Conservation (phyloP, 2,113 vertebrate genomes). For the Pavo muticus region DNA sequence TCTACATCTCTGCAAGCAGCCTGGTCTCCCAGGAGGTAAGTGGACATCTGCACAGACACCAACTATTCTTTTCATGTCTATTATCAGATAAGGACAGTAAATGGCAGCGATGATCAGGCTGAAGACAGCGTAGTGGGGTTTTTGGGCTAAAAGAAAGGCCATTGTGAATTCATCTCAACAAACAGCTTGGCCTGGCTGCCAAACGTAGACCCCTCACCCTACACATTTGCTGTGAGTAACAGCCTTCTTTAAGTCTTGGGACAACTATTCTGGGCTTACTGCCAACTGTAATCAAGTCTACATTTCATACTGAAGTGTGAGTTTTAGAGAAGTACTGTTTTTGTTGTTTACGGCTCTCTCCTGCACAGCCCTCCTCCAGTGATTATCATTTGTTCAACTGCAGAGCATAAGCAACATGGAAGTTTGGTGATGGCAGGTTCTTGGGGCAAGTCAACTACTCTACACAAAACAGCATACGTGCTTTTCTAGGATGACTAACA, state of each 20-base stretch:
- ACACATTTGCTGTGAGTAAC: background rate
- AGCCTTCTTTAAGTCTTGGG: background rate
- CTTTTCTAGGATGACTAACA: background rate
- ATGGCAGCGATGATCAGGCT: background rate
- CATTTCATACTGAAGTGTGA: background rate
- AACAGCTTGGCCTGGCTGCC: background rate
- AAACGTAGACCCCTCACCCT: background rate
- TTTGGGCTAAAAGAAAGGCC: background rate
- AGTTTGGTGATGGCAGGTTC: background rate
- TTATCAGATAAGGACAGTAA: accelerated
- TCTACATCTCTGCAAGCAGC: background rate
- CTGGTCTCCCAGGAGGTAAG: background rate
- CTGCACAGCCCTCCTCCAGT: background rate
- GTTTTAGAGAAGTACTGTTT: background rate
- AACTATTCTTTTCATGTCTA: background rate
- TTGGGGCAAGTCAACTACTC: background rate
- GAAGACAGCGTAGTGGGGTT: background rate
- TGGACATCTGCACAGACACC: background rate
- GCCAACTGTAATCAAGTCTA: constrained; percentile 14
- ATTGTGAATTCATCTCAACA: background rate
- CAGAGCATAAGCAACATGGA: background rate
- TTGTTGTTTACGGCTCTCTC: background rate
- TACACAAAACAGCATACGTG: background rate
- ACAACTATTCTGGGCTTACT: constrained; percentile 5
- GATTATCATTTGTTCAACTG: background rate